Percentiles rank a stretch among this genome's conserved stretches.
phyloP scores from a whole-genome alignment of 2,113 vertebrate genomes.

The Cottus gobio region DNA sequence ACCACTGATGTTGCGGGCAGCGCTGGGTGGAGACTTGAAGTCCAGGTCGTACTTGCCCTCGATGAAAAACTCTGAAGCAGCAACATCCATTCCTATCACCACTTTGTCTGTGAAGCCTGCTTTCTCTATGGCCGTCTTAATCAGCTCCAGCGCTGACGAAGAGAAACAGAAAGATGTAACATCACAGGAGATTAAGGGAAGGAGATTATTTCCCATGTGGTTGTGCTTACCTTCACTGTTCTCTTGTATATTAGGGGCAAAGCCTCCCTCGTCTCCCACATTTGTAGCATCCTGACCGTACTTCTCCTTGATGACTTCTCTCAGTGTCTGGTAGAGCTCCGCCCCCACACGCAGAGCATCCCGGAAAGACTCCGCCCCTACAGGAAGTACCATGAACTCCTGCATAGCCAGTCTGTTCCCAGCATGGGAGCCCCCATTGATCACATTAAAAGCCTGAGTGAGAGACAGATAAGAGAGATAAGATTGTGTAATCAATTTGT shows the following conservation, averaged over 20 bases:
- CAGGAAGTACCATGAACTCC: conserved; percentile 94
- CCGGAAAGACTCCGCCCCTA: conserved; percentile 93
- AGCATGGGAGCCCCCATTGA: conserved; percentile 93
- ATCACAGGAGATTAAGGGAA: background rate
- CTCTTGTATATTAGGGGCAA: conserved; percentile 94
- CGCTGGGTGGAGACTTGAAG: conserved; percentile 92
- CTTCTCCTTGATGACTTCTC: conserved; percentile 92
- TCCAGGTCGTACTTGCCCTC: conserved; percentile 94
- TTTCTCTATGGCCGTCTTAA: conserved; percentile 93
- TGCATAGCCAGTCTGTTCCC: conserved; percentile 95
- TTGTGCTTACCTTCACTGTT: conserved; percentile 91
- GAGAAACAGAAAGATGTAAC: background rate
- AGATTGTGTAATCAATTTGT: background rate
- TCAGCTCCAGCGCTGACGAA: conserved; percentile 88
- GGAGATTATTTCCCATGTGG: background rate
- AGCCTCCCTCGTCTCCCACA: conserved; percentile 93
- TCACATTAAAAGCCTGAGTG: conserved; percentile 92
- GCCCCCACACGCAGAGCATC: conserved; percentile 92
- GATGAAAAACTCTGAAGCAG: conserved; percentile 91
- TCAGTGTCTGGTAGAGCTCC: conserved; percentile 93
- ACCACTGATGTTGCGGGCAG: conserved; percentile 89
- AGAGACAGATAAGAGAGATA: background rate
- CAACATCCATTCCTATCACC: conserved; percentile 95
- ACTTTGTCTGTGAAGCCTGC: conserved; percentile 93
- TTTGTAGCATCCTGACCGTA: conserved; percentile 95